Conservation (phyloP, 2,888 invertebrate genomes). For the Cephus pygmeus region DNA sequence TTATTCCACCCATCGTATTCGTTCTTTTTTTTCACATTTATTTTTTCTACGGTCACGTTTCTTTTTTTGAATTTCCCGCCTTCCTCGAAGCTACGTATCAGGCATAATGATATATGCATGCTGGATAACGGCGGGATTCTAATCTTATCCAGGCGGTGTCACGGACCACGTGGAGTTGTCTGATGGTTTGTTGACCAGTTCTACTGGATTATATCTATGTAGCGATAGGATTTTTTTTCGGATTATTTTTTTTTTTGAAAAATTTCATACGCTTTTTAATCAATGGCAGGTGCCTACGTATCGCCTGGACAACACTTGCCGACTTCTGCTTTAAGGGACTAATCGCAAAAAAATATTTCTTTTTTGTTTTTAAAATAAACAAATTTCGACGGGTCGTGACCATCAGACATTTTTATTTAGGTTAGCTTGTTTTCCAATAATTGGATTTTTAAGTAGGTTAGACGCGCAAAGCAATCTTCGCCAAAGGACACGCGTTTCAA, state of each 20-base stretch:
- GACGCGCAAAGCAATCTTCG: background rate
- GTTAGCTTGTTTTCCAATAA: background rate
- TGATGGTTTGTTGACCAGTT: too few species aligned
- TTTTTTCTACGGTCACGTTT: background rate
- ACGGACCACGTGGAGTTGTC: too few species aligned
- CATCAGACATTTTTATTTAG: background rate
- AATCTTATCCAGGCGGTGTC: too few species aligned
- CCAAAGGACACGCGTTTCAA: background rate
- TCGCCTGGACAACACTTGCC: background rate
- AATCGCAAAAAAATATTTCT: background rate
- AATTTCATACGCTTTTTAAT: background rate
- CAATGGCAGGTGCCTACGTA: background rate
- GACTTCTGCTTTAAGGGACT: background rate
- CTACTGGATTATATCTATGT: too few species aligned
- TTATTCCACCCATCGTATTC: background rate
- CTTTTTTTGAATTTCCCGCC: too few species aligned
- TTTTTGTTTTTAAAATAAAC: background rate
- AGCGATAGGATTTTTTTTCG: too few species aligned
- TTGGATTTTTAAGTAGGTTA: background rate
- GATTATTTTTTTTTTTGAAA: background rate
- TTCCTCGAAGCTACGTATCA: too few species aligned
- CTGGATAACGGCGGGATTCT: too few species aligned
- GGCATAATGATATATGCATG: too few species aligned
- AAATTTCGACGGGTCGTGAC: background rate
- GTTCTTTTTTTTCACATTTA: background rate